phyloP scores from a whole-genome alignment of 2,888 invertebrate genomes.

The Cryptops parisi region DNA sequence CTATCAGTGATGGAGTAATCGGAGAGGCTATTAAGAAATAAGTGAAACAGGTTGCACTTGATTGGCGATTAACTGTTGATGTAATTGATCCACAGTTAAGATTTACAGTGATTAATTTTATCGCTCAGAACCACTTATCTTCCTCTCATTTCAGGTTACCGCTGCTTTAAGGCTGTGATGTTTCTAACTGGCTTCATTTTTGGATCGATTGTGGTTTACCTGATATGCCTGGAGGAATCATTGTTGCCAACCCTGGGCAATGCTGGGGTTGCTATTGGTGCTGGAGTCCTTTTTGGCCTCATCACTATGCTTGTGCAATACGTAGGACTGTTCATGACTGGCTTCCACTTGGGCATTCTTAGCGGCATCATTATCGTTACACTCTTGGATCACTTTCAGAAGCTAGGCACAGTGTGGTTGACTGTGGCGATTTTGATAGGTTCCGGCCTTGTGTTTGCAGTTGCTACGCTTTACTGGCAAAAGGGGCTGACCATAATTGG shows the following conservation, averaged over 20 bases:
- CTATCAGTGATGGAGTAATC: too few species aligned
- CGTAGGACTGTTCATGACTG: slow-evolving; percentile 65
- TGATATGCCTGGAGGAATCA: slow-evolving; percentile 64
- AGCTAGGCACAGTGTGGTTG: slow-evolving; percentile 49
- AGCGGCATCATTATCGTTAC: slow-evolving; percentile 27
- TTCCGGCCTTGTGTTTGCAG: slow-evolving; percentile 51
- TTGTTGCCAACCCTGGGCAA: slow-evolving; percentile 61
- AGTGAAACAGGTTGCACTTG: too few species aligned
- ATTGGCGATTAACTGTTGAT: too few species aligned
- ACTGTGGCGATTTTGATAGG: slow-evolving; percentile 52
- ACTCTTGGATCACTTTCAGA: slow-evolving; percentile 43
- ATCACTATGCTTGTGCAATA: slow-evolving; percentile 70
- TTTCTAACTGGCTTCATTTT: slow-evolving; percentile 77
- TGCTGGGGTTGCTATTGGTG: slow-evolving; percentile 54
- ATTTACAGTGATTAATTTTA: too few species aligned
- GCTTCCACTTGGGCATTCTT: slow-evolving; percentile 55
- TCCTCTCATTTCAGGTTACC: too few species aligned
- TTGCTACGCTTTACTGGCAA: slow-evolving; percentile 57
- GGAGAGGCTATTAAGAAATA: too few species aligned
- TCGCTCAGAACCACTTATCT: too few species aligned
- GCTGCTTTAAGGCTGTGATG: slow-evolving; percentile 75
- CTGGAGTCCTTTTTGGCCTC: slow-evolving; percentile 58
- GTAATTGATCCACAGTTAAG: too few species aligned
- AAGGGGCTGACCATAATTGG: slow-evolving; percentile 58
- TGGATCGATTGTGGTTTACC: slow-evolving; percentile 62